Base-by-base conservation (phyloP, 2,113 vertebrate genomes). In the Aptenodytes patagonicus region DNA sequence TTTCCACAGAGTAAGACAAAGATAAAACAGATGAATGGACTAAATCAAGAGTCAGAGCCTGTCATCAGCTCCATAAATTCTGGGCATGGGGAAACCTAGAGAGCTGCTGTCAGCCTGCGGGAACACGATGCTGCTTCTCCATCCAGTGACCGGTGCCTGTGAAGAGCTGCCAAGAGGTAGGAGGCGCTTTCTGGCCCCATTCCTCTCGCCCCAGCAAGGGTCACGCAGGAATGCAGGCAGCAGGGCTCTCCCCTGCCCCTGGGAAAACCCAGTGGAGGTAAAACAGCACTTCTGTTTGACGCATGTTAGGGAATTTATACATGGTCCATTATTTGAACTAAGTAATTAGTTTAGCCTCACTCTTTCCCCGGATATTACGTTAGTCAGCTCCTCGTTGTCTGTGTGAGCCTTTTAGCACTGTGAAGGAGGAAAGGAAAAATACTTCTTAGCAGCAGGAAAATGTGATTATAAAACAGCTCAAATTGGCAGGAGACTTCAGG, bases 191-290 rank as follows among this genome's bases (percentile, higher is more conserved):
- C 42, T 40, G 29, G 26, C 25, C 19, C 13, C 1, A 4, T 16
- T 72, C 26, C 49, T 83, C 54, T 77, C 3, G 5, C 5, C 11
- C 36, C 24, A 31, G 40, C 0, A 0, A 80, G 47, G 29, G 18
- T 42, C 51, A 79, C 0, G 0, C 8, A 42, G 20, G 22, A 68
- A 69, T 14, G 28, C 0, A 0, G 34, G 60, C 68, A 89, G 47
- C 0, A 0, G 11, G 16, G 13, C 11, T 73, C 57, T 40, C 54
- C 61, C 8, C 13, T 24, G 55, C 17, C 11, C 13, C 42, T 21
- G 19, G 31, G 58, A 72, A 92, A 87, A 88, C 14, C 19, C 36
- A 32, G 24, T 6, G 7, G 71, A 76, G 61, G 42, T 66, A 71
- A 68, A 61, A 57, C 29, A 64, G 32, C 7, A 22, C 21, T 76